Base-by-base conservation (phyloP, 2,113 vertebrate genomes). In the Terrapene triunguis region DNA sequence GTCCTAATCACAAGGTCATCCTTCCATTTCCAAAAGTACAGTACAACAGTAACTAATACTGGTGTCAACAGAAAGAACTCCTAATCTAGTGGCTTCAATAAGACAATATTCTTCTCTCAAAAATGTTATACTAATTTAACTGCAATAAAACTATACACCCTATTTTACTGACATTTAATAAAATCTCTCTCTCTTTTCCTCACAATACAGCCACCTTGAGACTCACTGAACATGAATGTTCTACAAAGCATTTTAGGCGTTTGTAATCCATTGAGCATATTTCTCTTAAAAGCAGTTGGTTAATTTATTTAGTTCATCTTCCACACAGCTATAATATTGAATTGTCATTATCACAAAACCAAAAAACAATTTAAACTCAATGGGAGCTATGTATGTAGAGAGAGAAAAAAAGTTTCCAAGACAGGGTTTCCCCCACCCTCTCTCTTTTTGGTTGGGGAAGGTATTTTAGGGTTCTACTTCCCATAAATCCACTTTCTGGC, bases 401-500 rank as follows among this genome's bases (percentile, higher is more conserved):
- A 96, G 89, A 88, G 96, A 88, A 69, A 50, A 22, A 85, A 7
- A 2, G 4, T 91, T 97, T 98, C 94, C 90, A 84, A 84, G 93
- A 89, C 87, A 85, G 6, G 13, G 47, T 11, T 96, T 78, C 38
- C 93, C 38, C 85, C 82, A 55, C 24, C 21, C 87, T 29, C 17
- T 53, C 27, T 65, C 42, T 55, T 93, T 95, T 87, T 96, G 59
- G 81, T 85, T 97, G 53, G 65, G 90, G 82, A 96, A 97, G 97
- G 92, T 97, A 98, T 96, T 97, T 97, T 95, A 97, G 88, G 89
- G 87, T 79, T 98, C 97, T 95, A 93, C 96, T 97, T 97, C 95
- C 92, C 89, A 98, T 97, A 98, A 98, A 98, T 98, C 87, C 97
- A 0, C 90, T 96, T 96, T 94, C 97, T 87, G 89, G 95, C 95